Evolutionary conservation across 2,888 invertebrate genomes (phyloP), one percentile per base, ranked within the genome.

Genomic region (Drosophila mulleri): DNA sequence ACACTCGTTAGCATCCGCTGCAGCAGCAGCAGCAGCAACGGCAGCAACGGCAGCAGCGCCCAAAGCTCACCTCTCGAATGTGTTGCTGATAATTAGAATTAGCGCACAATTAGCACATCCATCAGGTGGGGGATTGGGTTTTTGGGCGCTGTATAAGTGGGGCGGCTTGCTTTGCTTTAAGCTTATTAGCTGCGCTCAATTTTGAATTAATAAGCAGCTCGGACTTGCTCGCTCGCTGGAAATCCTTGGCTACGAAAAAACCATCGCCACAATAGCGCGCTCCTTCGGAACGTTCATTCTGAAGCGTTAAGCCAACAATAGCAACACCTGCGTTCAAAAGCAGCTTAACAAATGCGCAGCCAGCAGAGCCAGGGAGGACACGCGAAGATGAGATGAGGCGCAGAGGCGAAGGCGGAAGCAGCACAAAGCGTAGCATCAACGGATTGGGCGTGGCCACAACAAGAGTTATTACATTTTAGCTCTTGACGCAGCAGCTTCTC

Each of bases 241-340:
- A 80, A 74, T 71, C 75, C 84, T 75, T 74, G 39, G 56, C 45
- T 65, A 72, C 14, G 16, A 56, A 72, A 63, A 63, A 66, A 58
- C 18, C 48, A 11, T 64, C 67, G 70, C 64, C 52, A 68, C 74
- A 75, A 79, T 69, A 45, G 20, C 45, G 72, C 64, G 68, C 69
- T 52, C 54, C 20, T 23, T 23, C 57, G 47, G 47, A 41, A 53
- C 61, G 61, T 54, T 72, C 67, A 57, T 64, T 61, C 67, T 74
- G 69, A 80, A 78, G 80, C 80, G 88, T 89, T 88, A 78, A 80
- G 75, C 83, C 79, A 87, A 90, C 90, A 87, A 86, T 71, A 72
- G 90, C 81, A 90, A 90, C 86, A 86, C 86, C 86, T 90, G 86
- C 90, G 86, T 74, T 88, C 89, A 74, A 90, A 88, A 86, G 83